Base-by-base conservation (phyloP, 2,113 vertebrate genomes). In the Aegypius monachus region DNA sequence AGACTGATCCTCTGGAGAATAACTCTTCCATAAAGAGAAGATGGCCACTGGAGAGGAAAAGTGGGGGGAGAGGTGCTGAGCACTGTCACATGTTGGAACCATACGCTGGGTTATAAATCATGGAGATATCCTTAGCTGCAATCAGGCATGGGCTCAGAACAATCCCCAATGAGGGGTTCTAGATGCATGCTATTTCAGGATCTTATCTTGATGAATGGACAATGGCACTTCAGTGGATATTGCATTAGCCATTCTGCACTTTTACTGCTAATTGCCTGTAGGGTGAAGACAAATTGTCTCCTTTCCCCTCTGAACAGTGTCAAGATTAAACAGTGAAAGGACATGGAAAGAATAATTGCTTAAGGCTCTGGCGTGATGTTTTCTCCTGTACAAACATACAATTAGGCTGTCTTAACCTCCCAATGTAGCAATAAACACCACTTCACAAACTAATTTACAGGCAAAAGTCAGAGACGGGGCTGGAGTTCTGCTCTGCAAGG, bases 401-500 rank as follows among this genome's bases (percentile, higher is more conserved):
- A 98, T 98, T 98, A 98, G 98, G 96, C 98, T 98, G 98, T 98
- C 98, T 98, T 98, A 98, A 98, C 98, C 98, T 98, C 98, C 97
- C 93, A 73, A 81, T 97, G 97, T 96, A 98, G 98, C 97, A 98
- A 98, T 98, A 98, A 98, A 98, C 98, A 98, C 98, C 97, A 98
- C 96, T 98, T 98, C 98, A 97, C 96, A 97, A 98, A 97, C 97
- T 98, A 98, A 98, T 98, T 98, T 98, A 98, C 98, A 98, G 98
- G 96, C 96, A 83, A 97, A 97, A 97, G 95, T 97, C 93, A 90
- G 94, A 97, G 96, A 97, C 97, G 0, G 93, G 89, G 96, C 88
- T 98, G 93, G 96, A 98, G 97, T 90, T 94, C 84, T 96, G 93
- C 93, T 97, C 94, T 91, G 84, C 40, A 72, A 94, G 86, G 91